Evolutionary conservation across 2,797 vertebrate species (phyloP).

Genomic region (Malurus leucopterus): DNA sequence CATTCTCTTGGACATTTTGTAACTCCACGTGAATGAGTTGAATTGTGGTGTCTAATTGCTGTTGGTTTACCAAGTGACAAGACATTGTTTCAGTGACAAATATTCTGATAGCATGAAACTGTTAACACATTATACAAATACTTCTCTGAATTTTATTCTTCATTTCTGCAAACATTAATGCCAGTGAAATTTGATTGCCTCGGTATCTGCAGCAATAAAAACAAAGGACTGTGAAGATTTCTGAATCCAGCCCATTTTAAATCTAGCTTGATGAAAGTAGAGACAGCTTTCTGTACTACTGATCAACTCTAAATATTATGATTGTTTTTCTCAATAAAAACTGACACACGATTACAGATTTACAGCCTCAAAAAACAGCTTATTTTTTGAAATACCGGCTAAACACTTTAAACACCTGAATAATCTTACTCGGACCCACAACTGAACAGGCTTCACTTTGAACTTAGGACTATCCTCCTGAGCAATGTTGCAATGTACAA

Average conservation of each 20-base stretch:
- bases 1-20: neutral
- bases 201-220: neutral
- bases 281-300: neutral
- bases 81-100: conserved; percentile 8
- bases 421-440: neutral
- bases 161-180: conserved; percentile 2
- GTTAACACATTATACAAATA: neutral
- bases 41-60: neutral
- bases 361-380: neutral
- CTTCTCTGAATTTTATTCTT: neutral
- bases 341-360: neutral
- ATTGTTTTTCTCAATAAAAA: neutral
- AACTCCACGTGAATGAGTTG: neutral
- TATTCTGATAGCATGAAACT: neutral
- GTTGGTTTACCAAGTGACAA: conserved; percentile 16
- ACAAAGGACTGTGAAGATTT: conserved; percentile 7
- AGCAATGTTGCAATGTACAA: neutral
- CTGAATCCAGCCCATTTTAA: conserved; percentile 2
- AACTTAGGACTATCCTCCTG: neutral
- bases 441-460: neutral
- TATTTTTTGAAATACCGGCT: neutral
- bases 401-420: neutral
- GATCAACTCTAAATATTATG: neutral
- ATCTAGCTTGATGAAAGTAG: neutral
- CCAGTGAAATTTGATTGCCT: neutral